Evolutionary conservation across 64 coral and sea anemone genomes (phyloP), one percentile per base, ranked within the genome.

Genomic region (Stylophora pistillata): DNA sequence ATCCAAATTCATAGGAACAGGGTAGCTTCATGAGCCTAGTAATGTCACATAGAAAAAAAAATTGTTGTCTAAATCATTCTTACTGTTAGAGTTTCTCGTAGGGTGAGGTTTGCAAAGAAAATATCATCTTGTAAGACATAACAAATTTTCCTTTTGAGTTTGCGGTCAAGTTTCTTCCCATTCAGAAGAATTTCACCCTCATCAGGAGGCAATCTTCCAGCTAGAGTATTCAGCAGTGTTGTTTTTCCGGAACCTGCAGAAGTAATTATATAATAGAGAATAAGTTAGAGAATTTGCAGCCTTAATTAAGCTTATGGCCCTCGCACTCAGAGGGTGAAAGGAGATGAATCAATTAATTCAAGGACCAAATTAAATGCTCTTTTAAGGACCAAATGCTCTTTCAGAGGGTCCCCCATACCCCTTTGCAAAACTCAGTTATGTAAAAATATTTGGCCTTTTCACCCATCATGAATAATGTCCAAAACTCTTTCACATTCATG

Each of bases 61-160:
- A 64, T 34, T 3, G 37, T 47, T 47, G 37, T 47, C 37, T n/a
- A 71, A 13, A 28, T 21, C 2, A 60, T 18, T 72, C 58, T 89
- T 85, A 96, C 94, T 37, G 66, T 96, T 10, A 96, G 68, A 26
- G 94, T 92, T 87, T 96, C 94, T 68, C 85, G 87, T 17, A 96
- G 74, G 30, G 90, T 92, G 11, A 96, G 78, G 66, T 96, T 73
- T 53, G 79, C 77, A 64, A 96, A 96, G 76, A 89, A 96, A 18
- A 96, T 85, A 23, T 96, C 94, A 6, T 92, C 89, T 73, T 96
- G 94, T 21, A 89, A 74, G 9, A 96, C 94, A 86, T 92, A 96
- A 55, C 94, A 87, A 80, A 96, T 96, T 54, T 92, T 96, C 73
- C 86, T 96, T 47, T 96, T 96, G 16, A 96, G 47, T 73, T 92